These are phyloP conservation scores for Baryphthengus martii DNA, from an alignment of 2,113 vertebrate species.

Conservation along the genomic window DNA sequence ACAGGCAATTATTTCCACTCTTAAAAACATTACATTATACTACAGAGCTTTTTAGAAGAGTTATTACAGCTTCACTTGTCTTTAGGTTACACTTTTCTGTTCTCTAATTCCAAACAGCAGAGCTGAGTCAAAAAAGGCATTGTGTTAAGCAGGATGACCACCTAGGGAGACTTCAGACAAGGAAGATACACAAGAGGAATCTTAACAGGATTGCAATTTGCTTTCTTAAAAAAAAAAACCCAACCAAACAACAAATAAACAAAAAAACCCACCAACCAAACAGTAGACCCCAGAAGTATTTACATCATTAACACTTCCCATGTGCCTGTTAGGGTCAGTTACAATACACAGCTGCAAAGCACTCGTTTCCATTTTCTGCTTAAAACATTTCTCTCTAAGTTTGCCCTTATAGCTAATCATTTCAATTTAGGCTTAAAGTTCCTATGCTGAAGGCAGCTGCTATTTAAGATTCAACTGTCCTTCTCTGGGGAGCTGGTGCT, in stretches of 20 bases:
- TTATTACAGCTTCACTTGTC: background rate
- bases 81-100: background rate
- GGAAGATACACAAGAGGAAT: background rate
- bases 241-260: background rate
- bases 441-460: background rate
- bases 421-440: background rate
- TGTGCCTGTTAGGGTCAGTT: background rate
- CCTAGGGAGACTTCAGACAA: background rate
- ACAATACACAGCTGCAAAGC: background rate
- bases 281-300: background rate
- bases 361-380: background rate
- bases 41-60: background rate
- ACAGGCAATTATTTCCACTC: background rate
- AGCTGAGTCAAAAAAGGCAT: background rate
- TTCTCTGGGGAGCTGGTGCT: background rate
- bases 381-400: background rate
- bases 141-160: conserved; percentile 4
- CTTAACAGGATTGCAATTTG: background rate
- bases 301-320: background rate
- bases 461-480: background rate
- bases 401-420: background rate
- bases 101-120: background rate
- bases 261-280: background rate
- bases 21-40: background rate
- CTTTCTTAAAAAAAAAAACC: background rate